A percentile compares a stretch with the other conserved stretches of the same genome.
Evolutionary conservation across 30 jellyfish, hydroid and myxozoan species (phyloP).

Genomic region (Aurelia coerulea): DNA sequence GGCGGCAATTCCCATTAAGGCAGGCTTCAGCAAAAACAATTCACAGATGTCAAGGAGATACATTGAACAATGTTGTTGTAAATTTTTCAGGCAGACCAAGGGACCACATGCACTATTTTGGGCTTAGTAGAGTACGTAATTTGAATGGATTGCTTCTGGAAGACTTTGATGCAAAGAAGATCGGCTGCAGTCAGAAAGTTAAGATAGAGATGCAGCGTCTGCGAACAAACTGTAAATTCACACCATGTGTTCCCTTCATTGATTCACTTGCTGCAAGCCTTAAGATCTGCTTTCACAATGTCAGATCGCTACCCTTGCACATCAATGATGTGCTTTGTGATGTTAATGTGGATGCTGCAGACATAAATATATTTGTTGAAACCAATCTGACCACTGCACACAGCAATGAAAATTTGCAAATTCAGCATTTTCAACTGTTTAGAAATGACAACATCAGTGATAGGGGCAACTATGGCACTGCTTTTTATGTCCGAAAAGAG

Average conservation of each 20-base stretch:
- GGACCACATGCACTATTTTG: constrained; percentile 8
- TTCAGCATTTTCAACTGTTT: constrained; percentile 2
- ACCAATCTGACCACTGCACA: constrained; percentile 10
- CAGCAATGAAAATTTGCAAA: not conserved
- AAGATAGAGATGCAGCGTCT: constrained; percentile 14
- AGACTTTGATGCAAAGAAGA: not conserved
- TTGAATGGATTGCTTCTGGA: not conserved
- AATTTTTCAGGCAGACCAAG: constrained; percentile 3
- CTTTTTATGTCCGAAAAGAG: not conserved
- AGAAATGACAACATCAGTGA: constrained; percentile 12
- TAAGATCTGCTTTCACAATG: constrained; percentile 12
- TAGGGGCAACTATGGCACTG: constrained; percentile 12
- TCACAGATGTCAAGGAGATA: constrained; percentile 35
- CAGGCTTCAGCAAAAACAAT: constrained; percentile 31
- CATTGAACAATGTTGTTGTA: constrained; percentile 7
- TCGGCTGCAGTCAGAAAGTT: constrained; percentile 4
- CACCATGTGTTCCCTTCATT: not conserved
- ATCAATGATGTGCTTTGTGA: constrained; percentile 1
- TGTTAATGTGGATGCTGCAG: constrained; percentile 26
- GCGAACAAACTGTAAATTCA: not conserved
- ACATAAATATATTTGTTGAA: constrained; percentile 22
- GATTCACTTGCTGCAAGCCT: not conserved
- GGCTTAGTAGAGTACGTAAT: constrained; percentile 12
- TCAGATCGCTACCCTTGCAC: constrained; percentile 20
- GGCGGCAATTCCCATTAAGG: constrained; percentile 25